Base-by-base conservation (phyloP, 2,888 invertebrate species). In the Globia sparganii region DNA sequence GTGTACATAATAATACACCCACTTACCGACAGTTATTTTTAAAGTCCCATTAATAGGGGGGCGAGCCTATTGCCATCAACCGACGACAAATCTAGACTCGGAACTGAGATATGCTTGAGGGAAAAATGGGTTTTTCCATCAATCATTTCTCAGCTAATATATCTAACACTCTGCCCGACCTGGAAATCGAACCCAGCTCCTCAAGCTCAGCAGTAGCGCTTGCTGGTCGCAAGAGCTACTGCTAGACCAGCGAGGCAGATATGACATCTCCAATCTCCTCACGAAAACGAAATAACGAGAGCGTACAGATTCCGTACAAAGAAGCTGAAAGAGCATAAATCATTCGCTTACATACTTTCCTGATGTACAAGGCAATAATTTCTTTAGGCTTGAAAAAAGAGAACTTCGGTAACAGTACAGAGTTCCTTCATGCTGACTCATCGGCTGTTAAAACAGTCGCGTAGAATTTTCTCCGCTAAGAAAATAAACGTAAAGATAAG, bases 381-480 rank as follows among this genome's bases (percentile, higher is more conserved):
- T 67, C 31, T 66, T 65, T 9, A 21, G n/a, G 25, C 49, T 43
- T 83, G 58, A 65, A 83, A 56, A 76, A 71, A 80, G n/a, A 62
- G 25, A 37, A 69, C 34, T 15, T 15, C 58, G 56, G 8, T 65
- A 21, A 53, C 65, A 66, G 37, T 46, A 53, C 18, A 0, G 37
- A 68, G 77, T 58, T 84, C 28, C 25, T 62, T n/a, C 46, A 13
- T 3, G 56, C 25, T 79, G 72, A 81, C 72, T 84, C 83, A 83
- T 46, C 53, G 31, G 5, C 40, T 59, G 31, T 69, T 80, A 65
- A 61, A 46, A 59, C 58, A 58, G 18, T 65, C 77, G 58, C 58
- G 72, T 43, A 80, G 4, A 70, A 81, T 76, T 85, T 85, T 83
- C 83, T 76, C 70, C 61, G 53, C 56, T 71, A 59, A 66, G 66